Evolutionary conservation across 2,113 vertebrate genomes (phyloP).

Genomic region (Eolophus roseicapilla): DNA sequence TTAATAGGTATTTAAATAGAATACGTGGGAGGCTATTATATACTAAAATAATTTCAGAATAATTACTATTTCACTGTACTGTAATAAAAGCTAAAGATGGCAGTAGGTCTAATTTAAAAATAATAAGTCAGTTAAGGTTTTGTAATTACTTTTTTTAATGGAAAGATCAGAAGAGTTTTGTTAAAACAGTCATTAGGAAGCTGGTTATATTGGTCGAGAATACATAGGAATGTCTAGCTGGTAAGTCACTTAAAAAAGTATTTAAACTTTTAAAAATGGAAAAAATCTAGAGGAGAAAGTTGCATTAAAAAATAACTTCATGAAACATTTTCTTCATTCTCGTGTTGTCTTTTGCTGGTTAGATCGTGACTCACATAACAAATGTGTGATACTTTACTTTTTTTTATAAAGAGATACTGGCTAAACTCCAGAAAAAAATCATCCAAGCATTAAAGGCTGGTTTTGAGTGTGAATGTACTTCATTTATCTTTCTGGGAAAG

Average conservation of each 20-base stretch:
- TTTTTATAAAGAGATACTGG: background rate
- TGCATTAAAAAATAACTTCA: slow-evolving; percentile 3
- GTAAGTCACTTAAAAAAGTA: background rate
- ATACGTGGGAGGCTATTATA: slow-evolving; percentile 15
- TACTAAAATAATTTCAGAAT: slow-evolving; percentile 53
- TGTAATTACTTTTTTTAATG: background rate
- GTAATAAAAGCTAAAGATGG: slow-evolving; percentile 42
- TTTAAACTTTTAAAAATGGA: background rate
- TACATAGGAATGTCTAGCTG: background rate
- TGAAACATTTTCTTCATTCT: slow-evolving; percentile 29
- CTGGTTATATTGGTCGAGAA: background rate
- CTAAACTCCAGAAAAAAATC: slow-evolving; percentile 24
- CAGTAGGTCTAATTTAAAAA: slow-evolving; percentile 25
- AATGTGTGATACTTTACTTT: slow-evolving; percentile 16
- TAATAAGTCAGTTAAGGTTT: slow-evolving; percentile 45
- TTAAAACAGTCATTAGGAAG: background rate
- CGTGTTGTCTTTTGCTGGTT: slow-evolving; percentile 31
- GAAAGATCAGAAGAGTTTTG: background rate
- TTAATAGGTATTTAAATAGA: slow-evolving; percentile 61
- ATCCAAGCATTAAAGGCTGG: background rate
- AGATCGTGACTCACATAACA: slow-evolving; percentile 57
- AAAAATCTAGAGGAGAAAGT: slow-evolving; percentile 2
- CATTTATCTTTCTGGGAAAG: background rate
- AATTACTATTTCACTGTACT: slow-evolving; percentile 45
- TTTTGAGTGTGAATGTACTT: background rate